A percentile compares a stretch with the other conserved stretches of the same genome.
Evolutionary conservation across 2,113 vertebrate species (phyloP).

Genomic region (Henicopernis longicauda): DNA sequence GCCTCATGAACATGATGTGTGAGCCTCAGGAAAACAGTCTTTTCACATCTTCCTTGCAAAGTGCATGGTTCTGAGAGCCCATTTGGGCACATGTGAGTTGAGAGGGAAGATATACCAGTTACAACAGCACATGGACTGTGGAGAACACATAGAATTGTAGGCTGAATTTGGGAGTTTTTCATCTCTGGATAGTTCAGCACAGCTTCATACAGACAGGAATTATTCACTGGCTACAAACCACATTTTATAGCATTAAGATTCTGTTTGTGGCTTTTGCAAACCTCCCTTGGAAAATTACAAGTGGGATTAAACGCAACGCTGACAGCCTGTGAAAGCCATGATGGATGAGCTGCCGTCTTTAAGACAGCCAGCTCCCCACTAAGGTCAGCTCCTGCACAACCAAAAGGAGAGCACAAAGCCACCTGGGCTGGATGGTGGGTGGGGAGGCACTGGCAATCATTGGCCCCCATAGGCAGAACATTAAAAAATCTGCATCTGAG

Average conservation of each 20-base stretch:
- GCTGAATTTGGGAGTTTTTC: neutral
- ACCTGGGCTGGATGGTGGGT: neutral
- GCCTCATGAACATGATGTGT: rapidly evolving
- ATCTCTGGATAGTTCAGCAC: neutral
- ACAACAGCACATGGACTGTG: neutral
- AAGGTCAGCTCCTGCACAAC: slow-evolving; percentile 61
- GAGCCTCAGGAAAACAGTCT: neutral
- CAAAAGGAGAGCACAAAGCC: slow-evolving; percentile 23
- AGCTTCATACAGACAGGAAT: slow-evolving; percentile 4
- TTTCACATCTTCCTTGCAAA: neutral
- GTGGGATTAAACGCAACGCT: slow-evolving; percentile 68
- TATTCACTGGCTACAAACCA: neutral
- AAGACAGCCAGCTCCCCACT: slow-evolving; percentile 50
- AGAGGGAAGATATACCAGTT: neutral
- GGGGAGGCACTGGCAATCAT: neutral
- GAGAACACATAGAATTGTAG: neutral
- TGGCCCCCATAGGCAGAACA: neutral
- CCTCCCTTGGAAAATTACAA: slow-evolving; percentile 74
- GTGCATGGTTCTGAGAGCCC: rapidly evolving
- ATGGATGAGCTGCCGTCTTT: slow-evolving; percentile 76
- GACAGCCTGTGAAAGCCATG: slow-evolving; percentile 62
- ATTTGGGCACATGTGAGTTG: neutral
- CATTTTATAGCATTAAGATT: slow-evolving; percentile 73
- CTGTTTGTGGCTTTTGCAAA: slow-evolving; percentile 72
- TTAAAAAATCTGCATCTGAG: neutral